These are phyloP conservation scores for Sitophilus oryzae DNA, from an alignment of 1,140 invertebrate species.

Conservation along the genomic window DNA sequence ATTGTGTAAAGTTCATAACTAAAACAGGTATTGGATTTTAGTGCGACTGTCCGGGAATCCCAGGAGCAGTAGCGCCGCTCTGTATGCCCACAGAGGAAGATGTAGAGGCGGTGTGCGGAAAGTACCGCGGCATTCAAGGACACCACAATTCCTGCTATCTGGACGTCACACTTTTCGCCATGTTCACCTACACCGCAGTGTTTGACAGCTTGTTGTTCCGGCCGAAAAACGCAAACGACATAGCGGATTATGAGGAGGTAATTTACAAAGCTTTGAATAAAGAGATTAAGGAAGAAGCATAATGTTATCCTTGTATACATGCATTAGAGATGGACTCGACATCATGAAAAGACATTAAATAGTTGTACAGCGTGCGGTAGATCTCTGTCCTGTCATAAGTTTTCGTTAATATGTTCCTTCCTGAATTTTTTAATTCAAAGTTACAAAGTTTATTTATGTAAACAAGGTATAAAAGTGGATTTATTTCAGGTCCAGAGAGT, in stretches of 20 bases:
- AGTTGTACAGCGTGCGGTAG: no score
- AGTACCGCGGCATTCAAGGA: constrained; percentile 88
- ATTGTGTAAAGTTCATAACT: no score
- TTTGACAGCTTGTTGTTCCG: constrained; percentile 87
- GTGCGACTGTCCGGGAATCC: constrained; percentile 66
- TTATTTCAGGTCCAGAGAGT: constrained; percentile 68
- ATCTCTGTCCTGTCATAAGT: no score
- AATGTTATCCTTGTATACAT: no score
- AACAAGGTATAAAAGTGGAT: no score
- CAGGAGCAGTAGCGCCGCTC: constrained; percentile 73
- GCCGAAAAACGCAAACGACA: constrained; percentile 65
- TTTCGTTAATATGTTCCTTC: no score
- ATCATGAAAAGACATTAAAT: no score
- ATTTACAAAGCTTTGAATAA: no score
- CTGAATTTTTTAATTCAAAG: no score
- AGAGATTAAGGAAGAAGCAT: no score
- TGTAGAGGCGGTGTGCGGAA: constrained; percentile 63
- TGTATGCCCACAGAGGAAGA: constrained; percentile 54
- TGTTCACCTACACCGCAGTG: constrained; percentile 93
- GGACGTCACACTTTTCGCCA: constrained; percentile 92
- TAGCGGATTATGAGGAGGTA: constrained; percentile 77
- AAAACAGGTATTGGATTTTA: constrained; percentile 25
- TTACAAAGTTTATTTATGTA: not conserved
- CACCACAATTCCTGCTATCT: constrained; percentile 98
- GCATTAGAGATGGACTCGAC: no score